Evolutionary conservation across 2,113 vertebrate genomes (phyloP), one percentile per base, ranked within the genome.

Genomic region (Hyperopisus bebe): DNA sequence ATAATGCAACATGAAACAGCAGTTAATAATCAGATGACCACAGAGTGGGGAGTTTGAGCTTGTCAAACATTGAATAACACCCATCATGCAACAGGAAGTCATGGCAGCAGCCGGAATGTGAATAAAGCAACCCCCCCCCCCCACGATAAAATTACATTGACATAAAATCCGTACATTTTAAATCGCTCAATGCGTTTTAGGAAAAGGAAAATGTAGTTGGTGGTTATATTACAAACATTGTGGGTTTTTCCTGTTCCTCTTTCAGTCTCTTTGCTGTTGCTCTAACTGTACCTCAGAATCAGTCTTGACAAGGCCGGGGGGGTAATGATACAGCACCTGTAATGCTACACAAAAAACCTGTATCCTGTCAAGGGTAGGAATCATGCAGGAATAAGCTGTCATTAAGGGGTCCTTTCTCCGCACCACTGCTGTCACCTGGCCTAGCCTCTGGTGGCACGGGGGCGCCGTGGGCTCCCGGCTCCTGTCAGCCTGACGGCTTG

Each of bases 371-470:
- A 95, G 94, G 96, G 93, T 91, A 96, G 97, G 97, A 97, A 97
- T 97, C 97, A 97, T 97, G 97, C 97, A 97, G 96, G 97, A 97
- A 97, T 97, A 97, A 98, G 97, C 97, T 98, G 97, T 97, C 96
- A 91, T 97, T 98, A 97, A 97, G 96, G 97, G 95, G 94, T 55
- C 95, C 95, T 94, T 96, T 96, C 97, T 95, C 95, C 95, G 96
- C 96, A 95, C 95, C 96, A 93, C 93, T 97, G 96, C 97, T 98
- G 97, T 97, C 97, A 98, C 96, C 95, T 95, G 96, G 48, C 95
- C 94, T 94, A 91, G 95, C 93, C 88, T 90, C 90, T 93, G 90
- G 93, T 90, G 91, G 91, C 93, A 47, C 21, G 19, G 44, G 9
- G 82, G 82, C 44, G 44, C 0, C 21, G 92, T 93, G 91, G 92